Base-by-base conservation (phyloP, 2,797 vertebrate species). In the Fratercula arctica region DNA sequence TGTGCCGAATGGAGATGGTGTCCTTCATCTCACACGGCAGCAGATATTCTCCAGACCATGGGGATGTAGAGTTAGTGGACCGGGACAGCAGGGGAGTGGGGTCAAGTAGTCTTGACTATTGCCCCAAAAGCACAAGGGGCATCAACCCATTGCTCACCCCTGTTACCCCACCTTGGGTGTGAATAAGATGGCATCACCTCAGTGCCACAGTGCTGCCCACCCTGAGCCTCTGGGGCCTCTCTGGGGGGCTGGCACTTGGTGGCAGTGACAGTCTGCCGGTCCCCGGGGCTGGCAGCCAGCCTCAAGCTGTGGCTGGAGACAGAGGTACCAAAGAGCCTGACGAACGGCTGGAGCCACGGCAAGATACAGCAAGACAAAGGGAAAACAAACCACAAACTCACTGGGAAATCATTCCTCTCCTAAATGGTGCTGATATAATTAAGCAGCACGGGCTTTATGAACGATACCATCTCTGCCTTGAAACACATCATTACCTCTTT, bases 401-500 rank as follows among this genome's bases (percentile, higher is more conserved):
- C 67, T 74, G 84, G 86, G 89, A 96, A 93, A 85, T 85, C 35
- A 92, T 91, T 95, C 88, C 77, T 97, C 88, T 95, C 66, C 69
- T 87, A 93, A 95, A 92, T 61, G 78, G 64, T 80, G 72, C 86
- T 72, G 84, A 85, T 66, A 72, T 75, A 97, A 96, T 96, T 96
- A 96, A 97, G 76, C 88, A 94, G 91, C 91, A 94, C 11, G 0
- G 91, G 90, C 88, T 92, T 96, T 94, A 90, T 82, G 96, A 95
- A 88, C 73, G 85, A 92, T 92, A 92, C 88, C 80, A 95, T 85
- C 96, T 94, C 90, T 94, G 90, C 93, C 90, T 95, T 24, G 53
- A 93, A 96, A 95, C 95, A 94, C 93, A 95, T 96, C 94, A 95
- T 95, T 96, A 92, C 80, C 84, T 74, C 68, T 82, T 85, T 83